Base-by-base conservation (phyloP, 2,797 vertebrate genomes). In the Setipinna tenuifilis region DNA sequence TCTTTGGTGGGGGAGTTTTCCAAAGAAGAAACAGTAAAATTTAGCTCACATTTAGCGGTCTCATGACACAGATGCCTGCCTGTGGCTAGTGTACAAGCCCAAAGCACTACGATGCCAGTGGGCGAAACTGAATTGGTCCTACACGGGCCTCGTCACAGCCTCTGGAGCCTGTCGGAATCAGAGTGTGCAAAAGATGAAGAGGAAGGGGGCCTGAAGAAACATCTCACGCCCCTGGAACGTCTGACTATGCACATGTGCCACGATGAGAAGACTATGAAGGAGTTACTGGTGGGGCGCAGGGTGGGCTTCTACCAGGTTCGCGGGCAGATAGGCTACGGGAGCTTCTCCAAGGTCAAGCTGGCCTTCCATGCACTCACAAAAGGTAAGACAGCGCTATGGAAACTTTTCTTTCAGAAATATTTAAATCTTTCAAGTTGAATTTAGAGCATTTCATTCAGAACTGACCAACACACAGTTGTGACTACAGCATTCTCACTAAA, bases 291-390 rank as follows among this genome's bases (percentile, higher is more conserved):
- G 16, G 98, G 98, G 54, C 97, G 97, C 89, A 96, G 98, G 85
- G 95, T 99, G 62, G 97, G 98, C 85, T 98, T 99, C 94, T 99
- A 99, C 91, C 96, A 97, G 86, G 91, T 99, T 88, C 95, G 97
- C 0, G 97, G 97, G 25, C 97, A 99, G 90, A 99, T 99, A 6
- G 98, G 98, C 85, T 96, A 92, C 1, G 98, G 98, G 17, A 98
- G 97, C 92, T 99, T 99, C 89, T 99, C 98, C 0, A 96, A 97
- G 89, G 98, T 99, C 92, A 99, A 98, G 90, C 94, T 99, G 87
- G 98, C 96, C 71, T 95, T 98, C 90, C 97, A 99, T 83, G 96
- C 96, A 28, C 94, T 99, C 84, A 98, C 97, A 62, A 98, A 95
- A 98, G 98, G 98, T 98, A 95, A 80, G 91, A 82, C 14, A 46